Conservation (phyloP, 35 echinoderm and acorn worm genomes). For the Eucidaris tribuloides region DNA sequence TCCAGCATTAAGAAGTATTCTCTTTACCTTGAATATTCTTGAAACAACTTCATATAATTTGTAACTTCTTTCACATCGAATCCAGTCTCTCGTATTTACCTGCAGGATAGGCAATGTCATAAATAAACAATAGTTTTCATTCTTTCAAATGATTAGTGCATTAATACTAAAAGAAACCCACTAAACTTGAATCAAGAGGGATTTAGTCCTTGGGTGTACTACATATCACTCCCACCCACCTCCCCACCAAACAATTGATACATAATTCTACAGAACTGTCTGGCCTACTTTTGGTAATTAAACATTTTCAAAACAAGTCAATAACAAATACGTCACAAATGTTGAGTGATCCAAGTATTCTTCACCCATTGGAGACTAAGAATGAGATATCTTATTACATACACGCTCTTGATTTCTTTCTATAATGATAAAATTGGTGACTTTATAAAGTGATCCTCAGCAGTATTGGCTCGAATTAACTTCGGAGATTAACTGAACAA, state of each 20-base stretch:
- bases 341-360: too few relatives aligned
- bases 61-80: slow-evolving; percentile 82
- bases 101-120: neutral
- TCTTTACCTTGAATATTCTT: slow-evolving; percentile 88
- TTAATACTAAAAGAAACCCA: neutral
- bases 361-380: too few relatives aligned
- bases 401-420: too few relatives aligned
- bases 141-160: neutral
- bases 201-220: neutral
- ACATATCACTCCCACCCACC: neutral
- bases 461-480: too few relatives aligned
- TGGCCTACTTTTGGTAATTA: neutral
- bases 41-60: slow-evolving; percentile 92
- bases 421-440: too few relatives aligned
- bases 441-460: too few relatives aligned
- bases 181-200: neutral
- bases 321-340: too few relatives aligned
- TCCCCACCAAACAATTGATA: neutral
- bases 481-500: too few relatives aligned
- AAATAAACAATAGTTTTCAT: neutral
- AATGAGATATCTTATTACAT: too few relatives aligned
- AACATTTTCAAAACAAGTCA: too few relatives aligned
- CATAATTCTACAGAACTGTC: neutral
- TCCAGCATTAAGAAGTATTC: too few relatives aligned
- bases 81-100: slow-evolving; percentile 89